phyloP scores from a whole-genome alignment of 2,113 vertebrate genomes.

The Edolisoma coerulescens region DNA sequence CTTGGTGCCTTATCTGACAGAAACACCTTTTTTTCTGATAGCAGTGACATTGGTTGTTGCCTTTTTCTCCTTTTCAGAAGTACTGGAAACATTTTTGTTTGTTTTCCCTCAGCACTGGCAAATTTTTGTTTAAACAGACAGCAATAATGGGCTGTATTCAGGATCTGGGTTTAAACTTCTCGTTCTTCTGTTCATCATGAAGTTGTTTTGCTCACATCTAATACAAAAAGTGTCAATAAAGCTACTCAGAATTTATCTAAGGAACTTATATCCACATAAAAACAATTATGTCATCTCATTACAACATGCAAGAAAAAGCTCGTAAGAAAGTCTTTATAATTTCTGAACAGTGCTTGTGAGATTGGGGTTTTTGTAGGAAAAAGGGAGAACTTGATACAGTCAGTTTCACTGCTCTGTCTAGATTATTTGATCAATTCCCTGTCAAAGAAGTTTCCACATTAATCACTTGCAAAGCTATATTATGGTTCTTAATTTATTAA shows the following conservation, averaged over 20 bases:
- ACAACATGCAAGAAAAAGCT: not conserved
- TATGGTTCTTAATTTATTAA: not conserved
- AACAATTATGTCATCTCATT: not conserved
- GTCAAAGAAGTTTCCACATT: not conserved
- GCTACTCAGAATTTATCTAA: not conserved
- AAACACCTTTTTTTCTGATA: slow-evolving; percentile 23
- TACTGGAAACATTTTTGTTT: not conserved
- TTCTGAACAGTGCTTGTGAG: not conserved
- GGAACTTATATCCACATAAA: not conserved
- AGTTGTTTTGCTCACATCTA: not conserved
- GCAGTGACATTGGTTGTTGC: not conserved
- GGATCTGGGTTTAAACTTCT: not conserved
- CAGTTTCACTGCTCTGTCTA: not conserved
- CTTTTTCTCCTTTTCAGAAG: not conserved
- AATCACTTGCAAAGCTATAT: not conserved
- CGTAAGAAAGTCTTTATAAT: not conserved
- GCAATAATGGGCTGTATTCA: not conserved
- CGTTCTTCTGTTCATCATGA: not conserved
- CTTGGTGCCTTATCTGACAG: slow-evolving; percentile 19
- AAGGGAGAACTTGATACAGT: not conserved
- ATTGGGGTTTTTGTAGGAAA: not conserved
- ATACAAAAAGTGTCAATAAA: not conserved
- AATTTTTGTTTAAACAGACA: not conserved
- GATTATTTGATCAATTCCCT: not conserved
- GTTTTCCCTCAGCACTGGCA: not conserved